Conservation (phyloP, 1,140 invertebrate genomes). For the Ganaspis sp. region DNA sequence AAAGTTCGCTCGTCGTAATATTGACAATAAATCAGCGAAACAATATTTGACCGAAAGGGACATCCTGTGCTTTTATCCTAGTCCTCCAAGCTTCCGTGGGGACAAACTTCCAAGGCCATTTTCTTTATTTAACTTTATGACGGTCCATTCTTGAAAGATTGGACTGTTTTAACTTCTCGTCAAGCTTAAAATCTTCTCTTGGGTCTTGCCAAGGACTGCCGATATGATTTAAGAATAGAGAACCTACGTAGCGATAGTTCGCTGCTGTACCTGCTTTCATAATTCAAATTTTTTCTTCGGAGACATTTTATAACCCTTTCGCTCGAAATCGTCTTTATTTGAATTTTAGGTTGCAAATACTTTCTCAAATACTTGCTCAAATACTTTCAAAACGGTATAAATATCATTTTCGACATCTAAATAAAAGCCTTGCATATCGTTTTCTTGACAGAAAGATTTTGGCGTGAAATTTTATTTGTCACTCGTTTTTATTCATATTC, state of each 20-base stretch:
- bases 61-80: background rate
- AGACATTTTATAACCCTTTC: background rate
- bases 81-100: background rate
- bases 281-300: background rate
- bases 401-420: background rate
- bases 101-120: background rate
- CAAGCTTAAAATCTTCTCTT: background rate
- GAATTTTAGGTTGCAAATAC: background rate
- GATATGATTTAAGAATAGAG: background rate
- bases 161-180: background rate
- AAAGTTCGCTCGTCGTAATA: background rate
- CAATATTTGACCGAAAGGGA: background rate
- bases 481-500: too few relatives aligned
- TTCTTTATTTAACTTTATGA: constrained; percentile 10
- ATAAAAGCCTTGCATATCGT: too few relatives aligned
- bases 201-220: background rate
- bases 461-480: too few relatives aligned
- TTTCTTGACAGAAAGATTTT: too few relatives aligned
- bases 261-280: background rate
- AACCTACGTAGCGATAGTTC: background rate
- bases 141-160: background rate
- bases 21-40: background rate
- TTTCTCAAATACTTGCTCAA: too few relatives aligned
- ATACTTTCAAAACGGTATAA: background rate
- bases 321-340: background rate